phyloP scores from a whole-genome alignment of 2,113 vertebrate species.

The Nothoprocta pentlandii region DNA sequence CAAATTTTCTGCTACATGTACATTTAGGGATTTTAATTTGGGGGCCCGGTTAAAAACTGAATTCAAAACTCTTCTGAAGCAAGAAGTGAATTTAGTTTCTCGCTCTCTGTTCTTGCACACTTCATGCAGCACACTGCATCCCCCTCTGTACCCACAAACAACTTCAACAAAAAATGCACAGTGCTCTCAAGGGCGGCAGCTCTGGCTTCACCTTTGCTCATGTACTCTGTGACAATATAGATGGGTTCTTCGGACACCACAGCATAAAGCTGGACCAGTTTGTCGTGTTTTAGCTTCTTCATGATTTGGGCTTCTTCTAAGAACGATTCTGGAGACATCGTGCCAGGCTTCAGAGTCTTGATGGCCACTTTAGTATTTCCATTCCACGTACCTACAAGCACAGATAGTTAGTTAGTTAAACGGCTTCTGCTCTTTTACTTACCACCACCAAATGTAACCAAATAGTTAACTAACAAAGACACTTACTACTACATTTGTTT shows the following conservation, averaged over 20 bases:
- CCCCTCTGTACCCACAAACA: neutral
- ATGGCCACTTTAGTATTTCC: conserved; percentile 99
- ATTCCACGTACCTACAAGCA: conserved; percentile 92
- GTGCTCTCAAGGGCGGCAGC: neutral
- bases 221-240: conserved; percentile 98
- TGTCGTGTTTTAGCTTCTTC: conserved; percentile 98
- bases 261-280: conserved; percentile 96
- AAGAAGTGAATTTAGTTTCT: neutral
- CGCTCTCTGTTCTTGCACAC: neutral
- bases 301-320: conserved; percentile 99
- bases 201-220: conserved; percentile 90
- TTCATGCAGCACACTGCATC: neutral
- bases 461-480: neutral
- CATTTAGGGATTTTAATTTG: neutral
- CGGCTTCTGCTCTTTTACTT: neutral
- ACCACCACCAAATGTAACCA: neutral
- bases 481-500: neutral
- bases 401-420: conserved; percentile 56
- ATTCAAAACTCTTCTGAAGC: neutral
- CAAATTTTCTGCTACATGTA: neutral
- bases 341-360: conserved; percentile 97
- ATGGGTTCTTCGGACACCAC: conserved; percentile 98
- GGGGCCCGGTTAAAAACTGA: neutral
- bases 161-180: neutral
- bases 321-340: conserved; percentile 98